Conservation (phyloP, 2,797 vertebrate genomes). For the Coregonus suidteri region DNA sequence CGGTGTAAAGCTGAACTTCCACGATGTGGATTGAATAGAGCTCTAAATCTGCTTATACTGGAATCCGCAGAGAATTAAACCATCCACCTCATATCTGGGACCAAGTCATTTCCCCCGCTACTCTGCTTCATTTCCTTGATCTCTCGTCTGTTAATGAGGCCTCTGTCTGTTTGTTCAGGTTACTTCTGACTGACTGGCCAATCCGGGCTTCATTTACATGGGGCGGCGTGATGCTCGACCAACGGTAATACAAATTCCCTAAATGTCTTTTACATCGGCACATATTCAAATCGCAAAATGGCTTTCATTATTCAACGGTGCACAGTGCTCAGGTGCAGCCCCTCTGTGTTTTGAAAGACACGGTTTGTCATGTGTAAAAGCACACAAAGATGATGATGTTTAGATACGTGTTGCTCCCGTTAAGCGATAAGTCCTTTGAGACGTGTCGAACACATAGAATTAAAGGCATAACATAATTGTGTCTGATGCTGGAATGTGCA, state of each 20-base stretch:
- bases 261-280: background rate
- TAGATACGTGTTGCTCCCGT: slow-evolving; percentile 1
- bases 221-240: background rate
- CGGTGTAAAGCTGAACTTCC: background rate
- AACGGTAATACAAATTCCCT: background rate
- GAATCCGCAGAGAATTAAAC: slow-evolving; percentile 2
- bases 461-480: background rate
- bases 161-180: background rate
- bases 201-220: background rate
- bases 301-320: background rate
- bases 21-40: background rate
- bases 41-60: background rate
- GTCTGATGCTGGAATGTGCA: background rate
- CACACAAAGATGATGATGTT: slow-evolving; percentile 1
- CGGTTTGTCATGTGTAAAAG: background rate
- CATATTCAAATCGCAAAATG: slow-evolving; percentile 17
- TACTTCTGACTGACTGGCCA: background rate
- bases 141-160: slow-evolving; percentile 2
- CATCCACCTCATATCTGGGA: slow-evolving; percentile 4
- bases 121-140: slow-evolving; percentile 25
- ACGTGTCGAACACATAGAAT: background rate
- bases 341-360: background rate
- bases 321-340: background rate
- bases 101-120: slow-evolving; percentile 21
- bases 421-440: background rate